Conservation (phyloP, 30 jellyfish, hydroid and myxozoan species). For the Aurelia aurita complex sp. Pacific region DNA sequence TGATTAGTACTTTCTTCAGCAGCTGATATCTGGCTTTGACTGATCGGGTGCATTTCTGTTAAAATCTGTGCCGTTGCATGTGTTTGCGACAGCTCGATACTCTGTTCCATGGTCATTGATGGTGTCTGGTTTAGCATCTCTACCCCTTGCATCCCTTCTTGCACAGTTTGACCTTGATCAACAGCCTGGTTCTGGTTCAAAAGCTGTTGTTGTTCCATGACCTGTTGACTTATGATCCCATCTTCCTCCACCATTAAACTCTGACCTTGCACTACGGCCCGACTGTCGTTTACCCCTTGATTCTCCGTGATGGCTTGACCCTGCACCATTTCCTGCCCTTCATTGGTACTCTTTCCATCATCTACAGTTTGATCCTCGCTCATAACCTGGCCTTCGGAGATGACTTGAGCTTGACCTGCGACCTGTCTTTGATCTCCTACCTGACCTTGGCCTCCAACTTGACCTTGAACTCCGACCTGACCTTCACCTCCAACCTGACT, state of each 20-base stretch:
- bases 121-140: background rate
- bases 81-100: conserved; percentile 44
- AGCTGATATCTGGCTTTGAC: conserved; percentile 14
- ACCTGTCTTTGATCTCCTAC: conserved; percentile 21
- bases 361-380: conserved; percentile 1
- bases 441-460: conserved; percentile 39
- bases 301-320: background rate
- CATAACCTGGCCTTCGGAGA: conserved; percentile 11
- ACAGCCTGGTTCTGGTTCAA: conserved; percentile 28
- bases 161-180: conserved; percentile 1
- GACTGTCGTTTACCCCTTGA: background rate
- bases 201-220: conserved; percentile 17
- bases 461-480: conserved; percentile 30
- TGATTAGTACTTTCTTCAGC: conserved; percentile 2
- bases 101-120: conserved; percentile 2
- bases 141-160: conserved; percentile 27
- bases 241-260: background rate
- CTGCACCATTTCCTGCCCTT: background rate
- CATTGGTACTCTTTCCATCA: background rate
- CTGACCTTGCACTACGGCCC: background rate
- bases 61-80: conserved; percentile 57
- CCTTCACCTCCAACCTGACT: conserved; percentile 33
- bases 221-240: conserved; percentile 3
- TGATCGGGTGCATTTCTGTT: conserved; percentile 58
- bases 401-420: conserved; percentile 16